Percentiles rank a stretch among this genome's conserved stretches.
Conservation (phyloP, 2,888 invertebrate species). For the Therioaphis trifolii region DNA sequence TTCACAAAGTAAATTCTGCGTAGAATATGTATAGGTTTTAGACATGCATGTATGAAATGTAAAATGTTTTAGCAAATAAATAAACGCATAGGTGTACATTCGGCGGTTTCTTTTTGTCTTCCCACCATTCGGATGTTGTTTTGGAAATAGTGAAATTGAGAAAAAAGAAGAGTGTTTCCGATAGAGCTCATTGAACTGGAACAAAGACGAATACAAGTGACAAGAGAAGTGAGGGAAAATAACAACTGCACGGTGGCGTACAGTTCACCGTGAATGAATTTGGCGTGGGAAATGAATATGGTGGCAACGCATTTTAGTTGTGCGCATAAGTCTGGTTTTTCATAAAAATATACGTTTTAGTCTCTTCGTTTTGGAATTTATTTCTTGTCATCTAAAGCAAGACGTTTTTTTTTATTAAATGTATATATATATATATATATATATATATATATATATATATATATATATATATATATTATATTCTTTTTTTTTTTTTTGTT, state of each 20-base stretch:
- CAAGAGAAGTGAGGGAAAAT: conserved; percentile 27
- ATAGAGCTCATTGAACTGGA: conserved; percentile 42
- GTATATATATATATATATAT: no score
- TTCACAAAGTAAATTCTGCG: no score
- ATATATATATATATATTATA: no score
- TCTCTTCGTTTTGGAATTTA: conserved; percentile 9
- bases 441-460: no score
- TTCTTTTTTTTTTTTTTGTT: no score
- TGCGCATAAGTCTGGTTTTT: background rate
- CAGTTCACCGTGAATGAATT: conserved; percentile 30
- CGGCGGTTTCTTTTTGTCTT: background rate
- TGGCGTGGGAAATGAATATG: conserved; percentile 32
- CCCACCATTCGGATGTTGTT: conserved; percentile 3
- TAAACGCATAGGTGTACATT: background rate
- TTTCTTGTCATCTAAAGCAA: conserved; percentile 4
- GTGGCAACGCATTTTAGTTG: background rate
- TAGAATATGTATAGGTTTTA: no score
- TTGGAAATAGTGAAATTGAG: conserved; percentile 14
- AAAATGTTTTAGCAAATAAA: no score
- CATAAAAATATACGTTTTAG: background rate
- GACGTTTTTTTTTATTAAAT: background rate
- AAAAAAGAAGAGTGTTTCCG: conserved; percentile 34
- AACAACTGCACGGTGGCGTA: background rate
- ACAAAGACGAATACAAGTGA: conserved; percentile 11
- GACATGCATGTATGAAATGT: no score